Percentiles rank a stretch among this genome's conserved stretches.
Conservation (phyloP, 2,888 invertebrate species). For the Cetonia aurata region DNA sequence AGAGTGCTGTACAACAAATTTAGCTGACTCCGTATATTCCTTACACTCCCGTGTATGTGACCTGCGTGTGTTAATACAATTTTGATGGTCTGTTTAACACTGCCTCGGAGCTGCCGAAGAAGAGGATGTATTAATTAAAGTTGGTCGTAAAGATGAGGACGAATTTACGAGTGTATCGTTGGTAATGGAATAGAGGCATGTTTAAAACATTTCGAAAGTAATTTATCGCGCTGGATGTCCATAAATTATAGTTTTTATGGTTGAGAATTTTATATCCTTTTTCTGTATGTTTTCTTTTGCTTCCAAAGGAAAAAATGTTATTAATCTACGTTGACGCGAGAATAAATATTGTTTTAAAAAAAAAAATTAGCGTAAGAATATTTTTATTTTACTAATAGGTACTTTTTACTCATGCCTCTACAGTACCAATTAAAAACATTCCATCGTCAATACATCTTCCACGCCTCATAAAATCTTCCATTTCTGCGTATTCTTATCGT, state of each 20-base stretch:
- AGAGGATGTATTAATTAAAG: conserved; percentile 41
- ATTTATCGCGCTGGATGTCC: conserved; percentile 33
- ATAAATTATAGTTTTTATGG: conserved; percentile 38
- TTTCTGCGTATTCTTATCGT: too few species aligned
- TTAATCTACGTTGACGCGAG: too few species aligned
- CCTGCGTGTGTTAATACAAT: conserved; percentile 33
- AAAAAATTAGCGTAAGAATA: too few species aligned
- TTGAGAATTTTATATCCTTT: neutral
- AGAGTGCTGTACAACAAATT: neutral
- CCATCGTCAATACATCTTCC: too few species aligned
- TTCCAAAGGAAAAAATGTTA: neutral
- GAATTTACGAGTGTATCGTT: conserved; percentile 37
- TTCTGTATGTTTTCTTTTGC: neutral
- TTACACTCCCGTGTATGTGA: neutral
- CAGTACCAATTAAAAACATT: too few species aligned
- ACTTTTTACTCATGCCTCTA: too few species aligned
- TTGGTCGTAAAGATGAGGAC: conserved; percentile 33
- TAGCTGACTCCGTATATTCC: neutral
- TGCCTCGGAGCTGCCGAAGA: conserved; percentile 34
- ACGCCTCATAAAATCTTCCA: too few species aligned
- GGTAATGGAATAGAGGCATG: conserved; percentile 29
- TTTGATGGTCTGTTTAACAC: conserved; percentile 41
- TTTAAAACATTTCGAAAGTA: conserved; percentile 38
- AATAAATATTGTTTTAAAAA: too few species aligned
- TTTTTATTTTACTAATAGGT: too few species aligned